These are phyloP conservation scores for Zygaena filipendulae DNA, from an alignment of 2,888 invertebrate genomes.

Conservation along the genomic window DNA sequence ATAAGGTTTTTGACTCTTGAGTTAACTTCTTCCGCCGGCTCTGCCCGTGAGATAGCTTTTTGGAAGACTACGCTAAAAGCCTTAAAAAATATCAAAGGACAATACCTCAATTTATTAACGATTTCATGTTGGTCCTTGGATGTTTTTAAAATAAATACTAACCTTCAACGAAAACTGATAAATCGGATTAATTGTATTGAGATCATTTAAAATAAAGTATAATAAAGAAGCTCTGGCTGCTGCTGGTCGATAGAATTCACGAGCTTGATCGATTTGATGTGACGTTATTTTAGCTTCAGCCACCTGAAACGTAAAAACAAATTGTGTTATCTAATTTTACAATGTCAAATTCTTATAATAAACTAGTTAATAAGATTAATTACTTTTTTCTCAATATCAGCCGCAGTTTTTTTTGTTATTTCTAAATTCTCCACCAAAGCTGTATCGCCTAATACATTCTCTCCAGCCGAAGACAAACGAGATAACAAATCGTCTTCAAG, in stretches of 20 bases:
- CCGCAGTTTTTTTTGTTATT: conserved; percentile 94
- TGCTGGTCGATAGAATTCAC: conserved; percentile 89
- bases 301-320: conserved; percentile 50
- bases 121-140: neutral
- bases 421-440: conserved; percentile 96
- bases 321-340: neutral
- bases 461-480: conserved; percentile 90
- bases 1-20: conserved; percentile 88
- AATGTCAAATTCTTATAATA: neutral
- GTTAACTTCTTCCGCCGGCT: conserved; percentile 81
- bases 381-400: conserved; percentile 93
- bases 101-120: neutral
- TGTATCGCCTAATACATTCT: conserved; percentile 93
- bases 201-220: conserved; percentile 95
- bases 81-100: conserved; percentile 40
- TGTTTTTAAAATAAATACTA: conserved; percentile 12
- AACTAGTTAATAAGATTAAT: neutral
- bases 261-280: conserved; percentile 90
- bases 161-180: conserved; percentile 97
- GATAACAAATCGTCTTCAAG: conserved; percentile 94
- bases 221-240: conserved; percentile 93
- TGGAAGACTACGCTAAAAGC: conserved; percentile 98
- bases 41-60: conserved; percentile 92
- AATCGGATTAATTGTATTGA: conserved; percentile 96
- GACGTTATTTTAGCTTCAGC: conserved; percentile 94